Percentiles rank a stretch among this genome's conserved stretches.
phyloP scores from a whole-genome alignment of 2,797 vertebrate genomes.

The Oreochromis mossambicus region DNA sequence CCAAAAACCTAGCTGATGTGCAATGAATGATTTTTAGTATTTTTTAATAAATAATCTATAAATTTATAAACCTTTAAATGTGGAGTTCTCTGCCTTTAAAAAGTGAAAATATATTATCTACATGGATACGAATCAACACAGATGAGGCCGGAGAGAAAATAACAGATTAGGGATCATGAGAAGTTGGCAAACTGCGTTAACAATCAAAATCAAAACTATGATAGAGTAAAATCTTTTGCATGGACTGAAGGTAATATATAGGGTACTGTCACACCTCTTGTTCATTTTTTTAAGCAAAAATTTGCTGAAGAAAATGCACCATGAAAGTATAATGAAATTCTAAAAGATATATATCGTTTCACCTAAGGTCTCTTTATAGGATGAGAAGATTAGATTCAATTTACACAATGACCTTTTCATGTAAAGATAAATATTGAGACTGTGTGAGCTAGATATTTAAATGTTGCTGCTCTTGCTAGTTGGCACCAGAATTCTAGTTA shows the following conservation, averaged over 20 bases:
- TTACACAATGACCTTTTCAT: background rate
- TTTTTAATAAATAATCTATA: background rate
- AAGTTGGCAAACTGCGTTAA: background rate
- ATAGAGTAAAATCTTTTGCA: background rate
- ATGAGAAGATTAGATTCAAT: background rate
- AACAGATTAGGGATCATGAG: fast-evolving
- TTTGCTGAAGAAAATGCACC: background rate
- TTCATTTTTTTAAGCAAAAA: background rate
- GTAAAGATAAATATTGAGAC: background rate
- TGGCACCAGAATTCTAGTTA: background rate
- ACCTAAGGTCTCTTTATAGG: background rate
- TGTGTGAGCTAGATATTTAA: background rate
- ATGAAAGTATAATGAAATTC: background rate
- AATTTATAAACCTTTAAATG: background rate
- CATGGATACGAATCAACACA: background rate
- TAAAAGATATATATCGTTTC: background rate
- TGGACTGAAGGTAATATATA: background rate
- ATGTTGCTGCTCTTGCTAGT: background rate
- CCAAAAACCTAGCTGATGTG: background rate
- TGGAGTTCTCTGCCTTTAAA: fast-evolving
- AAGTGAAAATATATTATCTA: background rate
- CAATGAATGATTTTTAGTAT: background rate
- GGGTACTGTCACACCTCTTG: background rate
- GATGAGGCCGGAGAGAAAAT: background rate
- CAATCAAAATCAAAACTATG: background rate